Percentiles rank a stretch among this genome's conserved stretches.
Evolutionary conservation across 2,888 invertebrate genomes (phyloP).

Genomic region (Noctuana brunneofusca): DNA sequence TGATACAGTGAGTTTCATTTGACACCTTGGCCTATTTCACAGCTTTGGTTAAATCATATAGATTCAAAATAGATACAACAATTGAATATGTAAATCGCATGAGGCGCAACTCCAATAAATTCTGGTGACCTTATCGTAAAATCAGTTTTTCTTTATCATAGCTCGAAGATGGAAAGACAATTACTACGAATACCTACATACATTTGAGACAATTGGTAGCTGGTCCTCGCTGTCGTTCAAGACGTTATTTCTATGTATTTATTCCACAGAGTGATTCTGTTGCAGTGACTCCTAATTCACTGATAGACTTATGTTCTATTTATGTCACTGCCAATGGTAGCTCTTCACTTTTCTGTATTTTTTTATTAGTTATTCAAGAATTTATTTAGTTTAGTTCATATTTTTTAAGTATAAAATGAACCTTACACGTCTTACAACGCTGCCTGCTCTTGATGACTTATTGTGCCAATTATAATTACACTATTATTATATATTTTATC

Average conservation of each 20-base stretch:
- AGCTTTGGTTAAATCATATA: slow-evolving; percentile 28
- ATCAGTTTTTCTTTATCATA: slow-evolving; percentile 23
- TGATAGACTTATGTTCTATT: slow-evolving; percentile 10
- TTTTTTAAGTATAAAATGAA: not conserved
- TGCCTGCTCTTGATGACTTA: not conserved
- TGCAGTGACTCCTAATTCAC: slow-evolving; percentile 20
- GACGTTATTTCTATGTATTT: slow-evolving; percentile 27
- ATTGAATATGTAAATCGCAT: slow-evolving; percentile 25
- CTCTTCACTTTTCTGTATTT: not conserved
- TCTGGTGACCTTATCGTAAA: slow-evolving; percentile 23
- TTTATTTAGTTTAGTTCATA: not conserved
- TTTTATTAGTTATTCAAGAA: not conserved
- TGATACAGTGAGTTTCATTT: slow-evolving; percentile 5
- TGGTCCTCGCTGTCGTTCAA: slow-evolving; percentile 17
- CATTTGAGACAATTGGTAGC: slow-evolving; percentile 10
- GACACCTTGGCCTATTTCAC: slow-evolving; percentile 24
- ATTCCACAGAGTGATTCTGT: slow-evolving; percentile 14
- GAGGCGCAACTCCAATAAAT: slow-evolving; percentile 21
- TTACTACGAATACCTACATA: not conserved
- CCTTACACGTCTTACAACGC: not conserved
- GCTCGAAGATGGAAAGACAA: slow-evolving; percentile 10
- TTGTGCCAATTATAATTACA: not conserved
- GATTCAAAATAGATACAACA: slow-evolving; percentile 26
- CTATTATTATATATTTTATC: too few relatives aligned
- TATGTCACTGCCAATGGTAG: slow-evolving; percentile 6